Evolutionary conservation across 1,140 invertebrate genomes (phyloP).

Genomic region (Druon quercuslanigerum): DNA sequence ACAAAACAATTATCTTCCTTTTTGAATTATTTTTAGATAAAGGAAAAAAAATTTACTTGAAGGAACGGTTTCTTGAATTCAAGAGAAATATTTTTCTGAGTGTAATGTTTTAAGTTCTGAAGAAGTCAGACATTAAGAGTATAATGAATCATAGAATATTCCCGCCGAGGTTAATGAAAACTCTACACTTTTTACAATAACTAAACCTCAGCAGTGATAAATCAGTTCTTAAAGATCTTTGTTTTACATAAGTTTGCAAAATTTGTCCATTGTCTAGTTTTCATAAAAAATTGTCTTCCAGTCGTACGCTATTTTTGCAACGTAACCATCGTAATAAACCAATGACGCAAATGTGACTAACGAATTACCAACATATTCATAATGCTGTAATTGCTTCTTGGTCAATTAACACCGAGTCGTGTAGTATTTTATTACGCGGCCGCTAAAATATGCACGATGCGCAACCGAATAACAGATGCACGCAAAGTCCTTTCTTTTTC

Average conservation of each 20-base stretch:
- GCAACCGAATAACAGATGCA: conserved; percentile 13
- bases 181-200: not conserved
- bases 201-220: conserved; percentile 10
- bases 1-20: no score
- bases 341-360: conserved; percentile 65
- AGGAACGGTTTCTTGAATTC: no score
- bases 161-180: conserved; percentile 14
- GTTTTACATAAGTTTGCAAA: conserved; percentile 15
- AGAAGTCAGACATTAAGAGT: not conserved
- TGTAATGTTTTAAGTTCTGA: no score
- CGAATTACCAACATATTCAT: conserved; percentile 59
- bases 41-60: no score
- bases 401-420: conserved; percentile 62
- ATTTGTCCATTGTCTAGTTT: conserved; percentile 2
- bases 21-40: no score
- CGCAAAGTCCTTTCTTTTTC: not conserved
- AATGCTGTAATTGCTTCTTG: conserved; percentile 60
- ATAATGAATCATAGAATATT: conserved; percentile 21
- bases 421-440: conserved; percentile 59
- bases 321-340: conserved; percentile 53
- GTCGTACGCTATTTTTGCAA: not conserved
- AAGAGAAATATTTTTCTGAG: no score
- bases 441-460: conserved; percentile 53
- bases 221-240: not conserved
- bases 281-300: not conserved